phyloP scores from a whole-genome alignment of 37 sponge, comb jelly and placozoan genomes.

The Chondrilla cf. caribensis region DNA sequence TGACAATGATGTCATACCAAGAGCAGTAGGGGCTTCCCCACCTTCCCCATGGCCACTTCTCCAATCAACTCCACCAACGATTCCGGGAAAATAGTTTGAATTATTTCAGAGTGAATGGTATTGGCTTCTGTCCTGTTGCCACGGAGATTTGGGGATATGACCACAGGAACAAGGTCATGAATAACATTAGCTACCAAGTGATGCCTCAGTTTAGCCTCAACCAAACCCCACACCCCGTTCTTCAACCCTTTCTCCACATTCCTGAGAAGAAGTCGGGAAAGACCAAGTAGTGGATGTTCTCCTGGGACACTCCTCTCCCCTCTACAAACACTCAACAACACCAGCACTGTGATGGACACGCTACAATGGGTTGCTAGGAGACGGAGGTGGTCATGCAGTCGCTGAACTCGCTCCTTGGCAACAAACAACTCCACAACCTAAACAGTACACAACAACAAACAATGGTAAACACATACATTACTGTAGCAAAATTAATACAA shows the following conservation, averaged over 20 bases:
- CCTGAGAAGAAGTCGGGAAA: background rate
- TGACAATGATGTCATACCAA: no score
- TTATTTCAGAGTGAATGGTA: background rate
- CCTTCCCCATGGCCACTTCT: constrained; percentile 22
- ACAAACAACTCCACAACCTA: no score
- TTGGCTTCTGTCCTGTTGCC: background rate
- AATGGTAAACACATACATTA: no score
- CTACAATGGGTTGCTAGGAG: no score
- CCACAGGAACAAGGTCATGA: background rate
- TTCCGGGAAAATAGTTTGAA: background rate
- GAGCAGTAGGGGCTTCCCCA: background rate
- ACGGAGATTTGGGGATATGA: background rate
- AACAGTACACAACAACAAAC: no score
- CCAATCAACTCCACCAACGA: constrained; percentile 27
- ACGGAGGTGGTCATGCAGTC: no score
- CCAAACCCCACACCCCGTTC: background rate
- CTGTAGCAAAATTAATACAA: no score
- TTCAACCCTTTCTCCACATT: background rate
- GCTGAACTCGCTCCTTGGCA: no score
- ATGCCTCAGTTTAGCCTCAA: background rate
- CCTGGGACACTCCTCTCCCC: no score
- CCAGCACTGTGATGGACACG: no score
- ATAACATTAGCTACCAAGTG: background rate
- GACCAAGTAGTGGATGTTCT: no score
- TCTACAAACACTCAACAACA: no score